Conservation (phyloP, 2,113 vertebrate species). For the Corythornis vintsioides region DNA sequence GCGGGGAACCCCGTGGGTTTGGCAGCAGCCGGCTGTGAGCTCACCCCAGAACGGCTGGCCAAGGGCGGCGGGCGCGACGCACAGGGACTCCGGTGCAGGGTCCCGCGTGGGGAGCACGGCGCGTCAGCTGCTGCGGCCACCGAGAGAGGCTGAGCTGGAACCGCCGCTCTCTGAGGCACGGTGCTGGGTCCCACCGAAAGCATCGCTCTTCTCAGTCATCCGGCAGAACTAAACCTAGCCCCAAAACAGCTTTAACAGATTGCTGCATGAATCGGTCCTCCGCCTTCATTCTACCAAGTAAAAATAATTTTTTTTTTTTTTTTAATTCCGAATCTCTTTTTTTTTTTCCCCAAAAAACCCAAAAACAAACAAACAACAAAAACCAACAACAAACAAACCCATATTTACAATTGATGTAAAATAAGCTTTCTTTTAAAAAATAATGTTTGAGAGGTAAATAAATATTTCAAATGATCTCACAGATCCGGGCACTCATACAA, state of each 20-base stretch:
- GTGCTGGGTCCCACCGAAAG: not conserved
- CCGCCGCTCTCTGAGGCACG: not conserved
- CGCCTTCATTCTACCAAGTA: not conserved
- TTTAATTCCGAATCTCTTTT: too few species aligned
- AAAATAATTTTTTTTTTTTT: not conserved
- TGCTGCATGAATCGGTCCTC: not conserved
- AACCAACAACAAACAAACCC: too few species aligned
- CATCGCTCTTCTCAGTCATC: not conserved
- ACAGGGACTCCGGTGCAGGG: not conserved
- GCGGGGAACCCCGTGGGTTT: not conserved
- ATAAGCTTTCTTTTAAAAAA: not conserved
- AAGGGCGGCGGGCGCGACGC: not conserved
- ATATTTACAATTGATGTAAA: not conserved
- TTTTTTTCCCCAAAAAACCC: too few species aligned
- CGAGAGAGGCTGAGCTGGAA: not conserved
- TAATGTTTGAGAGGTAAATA: not conserved
- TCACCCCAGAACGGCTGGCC: not conserved
- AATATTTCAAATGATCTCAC: not conserved
- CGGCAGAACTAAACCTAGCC: not conserved
- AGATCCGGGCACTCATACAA: not conserved
- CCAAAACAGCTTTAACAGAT: rapidly evolving
- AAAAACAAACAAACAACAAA: not conserved
- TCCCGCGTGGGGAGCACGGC: not conserved
- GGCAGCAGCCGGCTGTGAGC: not conserved
- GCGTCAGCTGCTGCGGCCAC: not conserved